Evolutionary conservation across 2,888 invertebrate species (phyloP).

Genomic region (Hipparchia sbordonii): DNA sequence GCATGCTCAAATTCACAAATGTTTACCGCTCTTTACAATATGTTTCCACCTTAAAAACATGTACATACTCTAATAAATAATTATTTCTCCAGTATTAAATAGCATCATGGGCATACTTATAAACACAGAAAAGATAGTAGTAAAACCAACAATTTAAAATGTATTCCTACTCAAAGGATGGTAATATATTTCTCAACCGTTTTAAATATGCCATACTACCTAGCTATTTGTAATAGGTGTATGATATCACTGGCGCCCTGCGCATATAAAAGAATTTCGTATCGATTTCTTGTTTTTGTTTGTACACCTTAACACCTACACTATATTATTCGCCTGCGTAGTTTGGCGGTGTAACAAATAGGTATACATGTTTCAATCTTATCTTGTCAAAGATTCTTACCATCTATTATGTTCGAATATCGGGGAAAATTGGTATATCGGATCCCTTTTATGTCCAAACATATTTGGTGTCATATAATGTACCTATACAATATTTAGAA

Average conservation of each 20-base stretch:
- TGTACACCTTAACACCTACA: slow-evolving; percentile 16
- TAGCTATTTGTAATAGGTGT: background rate
- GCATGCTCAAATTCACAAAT: too few species aligned
- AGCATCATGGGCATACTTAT: too few species aligned
- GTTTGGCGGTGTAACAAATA: slow-evolving; percentile 19
- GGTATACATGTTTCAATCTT: slow-evolving; percentile 11
- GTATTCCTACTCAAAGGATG: too few species aligned
- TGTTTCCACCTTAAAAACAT: too few species aligned
- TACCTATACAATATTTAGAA: background rate
- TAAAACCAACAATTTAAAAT: too few species aligned
- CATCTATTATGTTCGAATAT: slow-evolving; percentile 19
- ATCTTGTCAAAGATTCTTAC: slow-evolving; percentile 23
- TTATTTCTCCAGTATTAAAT: too few species aligned
- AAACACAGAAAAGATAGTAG: too few species aligned
- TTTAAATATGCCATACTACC: background rate
- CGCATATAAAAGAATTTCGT: slow-evolving; percentile 17
- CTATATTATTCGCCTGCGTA: slow-evolving; percentile 17
- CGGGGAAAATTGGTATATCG: background rate
- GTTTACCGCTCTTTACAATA: too few species aligned
- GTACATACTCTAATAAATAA: too few species aligned
- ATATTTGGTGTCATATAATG: slow-evolving; percentile 12
- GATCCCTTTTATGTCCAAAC: slow-evolving; percentile 6
- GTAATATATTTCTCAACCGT: background rate
- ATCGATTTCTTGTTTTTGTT: slow-evolving; percentile 21
- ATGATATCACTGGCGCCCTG: slow-evolving; percentile 7